Conservation (phyloP, 1,140 invertebrate genomes). For the Venustaconcha ellipsiformis region DNA sequence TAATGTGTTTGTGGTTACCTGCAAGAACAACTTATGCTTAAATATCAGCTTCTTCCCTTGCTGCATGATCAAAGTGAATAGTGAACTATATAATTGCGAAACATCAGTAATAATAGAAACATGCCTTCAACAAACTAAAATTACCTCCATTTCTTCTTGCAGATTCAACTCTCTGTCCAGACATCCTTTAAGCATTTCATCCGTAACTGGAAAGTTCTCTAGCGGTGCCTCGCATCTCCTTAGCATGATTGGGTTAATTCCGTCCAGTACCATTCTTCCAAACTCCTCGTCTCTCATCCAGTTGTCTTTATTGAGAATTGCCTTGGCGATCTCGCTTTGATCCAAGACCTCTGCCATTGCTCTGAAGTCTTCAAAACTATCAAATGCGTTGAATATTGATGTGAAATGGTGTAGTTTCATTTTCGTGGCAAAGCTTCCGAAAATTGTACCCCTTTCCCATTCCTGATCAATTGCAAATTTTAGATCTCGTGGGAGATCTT, state of each 20-base stretch:
- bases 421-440: conserved; percentile 15
- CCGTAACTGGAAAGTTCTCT: conserved; percentile 23
- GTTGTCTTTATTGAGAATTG: conserved; percentile 12
- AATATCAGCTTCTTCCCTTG: neutral
- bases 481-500: conserved; percentile 14
- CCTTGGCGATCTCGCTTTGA: conserved; percentile 5
- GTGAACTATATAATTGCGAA: neutral
- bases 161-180: conserved; percentile 20
- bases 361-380: conserved; percentile 20
- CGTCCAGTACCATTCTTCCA: conserved; percentile 18
- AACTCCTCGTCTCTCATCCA: conserved; percentile 26
- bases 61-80: neutral
- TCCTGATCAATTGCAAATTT: conserved; percentile 17
- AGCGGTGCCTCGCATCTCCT: conserved; percentile 1
- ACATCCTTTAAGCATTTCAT: conserved; percentile 17
- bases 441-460: conserved; percentile 18
- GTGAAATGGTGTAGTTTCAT: conserved; percentile 23
- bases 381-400: conserved; percentile 18
- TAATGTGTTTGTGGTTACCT: neutral
- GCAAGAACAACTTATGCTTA: neutral
- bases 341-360: conserved; percentile 14
- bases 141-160: conserved; percentile 29
- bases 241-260: conserved; percentile 24
- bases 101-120: neutral
- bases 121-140: neutral